Conservation (phyloP, 2,113 vertebrate species). For the Leptobrachium ailaonicum region DNA sequence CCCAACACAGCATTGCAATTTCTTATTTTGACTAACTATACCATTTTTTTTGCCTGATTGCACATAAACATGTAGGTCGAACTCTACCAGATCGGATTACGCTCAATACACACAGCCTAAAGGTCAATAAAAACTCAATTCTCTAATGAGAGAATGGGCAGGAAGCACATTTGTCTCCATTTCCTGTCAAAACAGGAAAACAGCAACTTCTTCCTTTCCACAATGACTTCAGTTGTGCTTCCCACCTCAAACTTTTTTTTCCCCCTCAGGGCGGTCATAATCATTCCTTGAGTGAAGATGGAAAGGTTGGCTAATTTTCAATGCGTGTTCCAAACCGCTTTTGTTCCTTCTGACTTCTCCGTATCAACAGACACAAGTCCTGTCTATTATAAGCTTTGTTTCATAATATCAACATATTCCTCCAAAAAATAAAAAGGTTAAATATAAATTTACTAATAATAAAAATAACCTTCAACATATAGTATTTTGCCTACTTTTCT, state of each 20-base stretch:
- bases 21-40: neutral
- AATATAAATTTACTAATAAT: too few species aligned
- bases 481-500: too few species aligned
- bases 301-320: slow-evolving; percentile 49
- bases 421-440: too few species aligned
- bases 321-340: neutral
- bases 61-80: slow-evolving; percentile 61
- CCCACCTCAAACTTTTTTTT: slow-evolving; percentile 82
- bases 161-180: slow-evolving; percentile 99
- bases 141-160: slow-evolving; percentile 83
- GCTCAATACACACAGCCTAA: slow-evolving; percentile 72
- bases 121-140: slow-evolving; percentile 82
- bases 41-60: neutral
- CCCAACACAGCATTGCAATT: too few species aligned
- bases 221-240: slow-evolving; percentile 98
- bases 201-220: slow-evolving; percentile 98
- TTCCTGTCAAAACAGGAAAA: slow-evolving; percentile 99
- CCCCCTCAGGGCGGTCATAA: slow-evolving; percentile 76
- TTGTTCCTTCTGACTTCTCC: too few species aligned
- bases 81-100: slow-evolving; percentile 72
- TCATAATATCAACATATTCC: too few species aligned
- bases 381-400: too few species aligned
- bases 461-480: too few species aligned
- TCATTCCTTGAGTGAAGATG: slow-evolving; percentile 74
- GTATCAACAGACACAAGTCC: too few species aligned